Evolutionary conservation across 2,888 invertebrate genomes (phyloP).

Genomic region (Saturnia pavonia): DNA sequence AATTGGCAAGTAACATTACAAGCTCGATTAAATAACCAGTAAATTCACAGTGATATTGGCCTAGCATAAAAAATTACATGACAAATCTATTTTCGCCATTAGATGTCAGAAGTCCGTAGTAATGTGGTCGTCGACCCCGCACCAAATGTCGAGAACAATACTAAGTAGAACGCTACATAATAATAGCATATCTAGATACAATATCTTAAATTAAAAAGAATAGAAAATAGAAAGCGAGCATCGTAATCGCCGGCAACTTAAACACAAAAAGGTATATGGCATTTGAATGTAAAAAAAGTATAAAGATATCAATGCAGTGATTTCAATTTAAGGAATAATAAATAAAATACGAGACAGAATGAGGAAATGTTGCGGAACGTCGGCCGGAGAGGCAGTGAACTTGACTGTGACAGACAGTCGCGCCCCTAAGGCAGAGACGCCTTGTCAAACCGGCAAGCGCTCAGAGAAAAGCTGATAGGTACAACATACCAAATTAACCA

Average conservation of each 20-base stretch:
- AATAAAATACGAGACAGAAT: slow-evolving; percentile 48
- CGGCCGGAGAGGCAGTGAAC: slow-evolving; percentile 63
- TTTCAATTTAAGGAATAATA: slow-evolving; percentile 38
- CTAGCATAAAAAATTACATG: slow-evolving; percentile 32
- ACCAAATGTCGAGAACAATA: slow-evolving; percentile 76
- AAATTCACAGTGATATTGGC: neutral
- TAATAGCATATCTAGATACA: slow-evolving; percentile 46
- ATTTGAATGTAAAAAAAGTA: neutral
- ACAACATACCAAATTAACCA: neutral
- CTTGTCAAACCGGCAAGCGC: slow-evolving; percentile 37
- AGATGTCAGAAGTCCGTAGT: slow-evolving; percentile 57
- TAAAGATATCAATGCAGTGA: slow-evolving; percentile 20
- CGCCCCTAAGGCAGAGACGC: slow-evolving; percentile 34
- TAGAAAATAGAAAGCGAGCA: slow-evolving; percentile 30
- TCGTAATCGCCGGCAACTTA: neutral
- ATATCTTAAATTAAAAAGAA: slow-evolving; percentile 50
- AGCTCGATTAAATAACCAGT: neutral
- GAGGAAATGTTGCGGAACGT: slow-evolving; percentile 53
- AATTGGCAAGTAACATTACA: neutral
- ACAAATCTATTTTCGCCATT: slow-evolving; percentile 50
- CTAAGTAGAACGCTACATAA: slow-evolving; percentile 59
- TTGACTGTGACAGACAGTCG: slow-evolving; percentile 66
- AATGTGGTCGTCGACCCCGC: slow-evolving; percentile 65
- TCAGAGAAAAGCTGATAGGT: slow-evolving; percentile 45
- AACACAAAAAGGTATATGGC: neutral